phyloP scores from a whole-genome alignment of 2,113 vertebrate species.

The Grammomys surdaster region DNA sequence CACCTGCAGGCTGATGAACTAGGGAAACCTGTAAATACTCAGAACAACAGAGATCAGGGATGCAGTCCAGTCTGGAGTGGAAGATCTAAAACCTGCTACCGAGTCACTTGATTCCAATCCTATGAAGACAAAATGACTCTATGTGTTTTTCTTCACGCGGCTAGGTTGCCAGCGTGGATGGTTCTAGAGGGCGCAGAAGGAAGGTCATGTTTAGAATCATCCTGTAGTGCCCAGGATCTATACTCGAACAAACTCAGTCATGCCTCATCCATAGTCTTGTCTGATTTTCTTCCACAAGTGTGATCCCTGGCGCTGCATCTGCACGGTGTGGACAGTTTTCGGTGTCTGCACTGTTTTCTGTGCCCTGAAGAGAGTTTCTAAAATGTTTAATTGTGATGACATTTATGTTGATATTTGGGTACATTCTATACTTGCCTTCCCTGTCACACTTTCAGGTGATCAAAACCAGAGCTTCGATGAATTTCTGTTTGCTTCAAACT shows the following conservation, averaged over 20 bases:
- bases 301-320: background rate
- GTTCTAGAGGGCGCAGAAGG: background rate
- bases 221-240: background rate
- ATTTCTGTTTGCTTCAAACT: no score
- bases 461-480: no score
- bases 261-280: background rate
- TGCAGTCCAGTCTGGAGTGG: background rate
- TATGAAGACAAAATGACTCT: background rate
- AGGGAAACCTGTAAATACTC: background rate
- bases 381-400: background rate
- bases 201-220: background rate
- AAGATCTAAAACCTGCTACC: background rate
- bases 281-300: background rate
- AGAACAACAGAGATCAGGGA: background rate
- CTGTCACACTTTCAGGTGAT: no score
- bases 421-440: no score
- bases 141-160: background rate
- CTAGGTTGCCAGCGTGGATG: background rate
- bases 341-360: no score
- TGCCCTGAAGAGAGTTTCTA: slow-evolving; percentile 16
- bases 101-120: background rate
- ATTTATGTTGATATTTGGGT: no score
- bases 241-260: background rate
- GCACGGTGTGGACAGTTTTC: no score
- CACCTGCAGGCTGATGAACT: background rate